A percentile compares a stretch with the other conserved stretches of the same genome.
Conservation (phyloP, 1,140 invertebrate genomes). For the Ceratosolen solmsi region DNA sequence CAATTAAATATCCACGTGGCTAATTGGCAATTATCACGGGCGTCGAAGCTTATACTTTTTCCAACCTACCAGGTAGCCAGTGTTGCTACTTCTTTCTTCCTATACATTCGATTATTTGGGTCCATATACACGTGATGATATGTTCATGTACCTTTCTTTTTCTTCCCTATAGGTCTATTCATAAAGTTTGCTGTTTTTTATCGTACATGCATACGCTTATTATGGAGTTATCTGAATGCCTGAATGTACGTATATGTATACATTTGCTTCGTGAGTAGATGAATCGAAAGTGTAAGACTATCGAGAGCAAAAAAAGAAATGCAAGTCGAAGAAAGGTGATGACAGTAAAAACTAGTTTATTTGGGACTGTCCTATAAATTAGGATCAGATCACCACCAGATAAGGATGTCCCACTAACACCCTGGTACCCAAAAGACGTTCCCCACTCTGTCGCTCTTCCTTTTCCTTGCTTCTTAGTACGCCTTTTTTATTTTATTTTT, state of each 20-base stretch:
- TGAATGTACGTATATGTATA: constrained; percentile 47
- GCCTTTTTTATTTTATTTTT: background rate
- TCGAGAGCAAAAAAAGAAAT: constrained; percentile 53
- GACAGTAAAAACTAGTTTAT: constrained; percentile 75
- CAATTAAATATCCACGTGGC: constrained; percentile 72
- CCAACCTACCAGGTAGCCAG: constrained; percentile 59
- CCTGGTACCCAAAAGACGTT: constrained; percentile 69
- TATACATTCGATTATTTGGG: constrained; percentile 34
- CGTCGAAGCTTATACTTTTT: constrained; percentile 19
- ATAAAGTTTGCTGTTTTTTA: background rate
- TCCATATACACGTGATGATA: constrained; percentile 17
- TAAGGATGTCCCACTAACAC: constrained; percentile 73
- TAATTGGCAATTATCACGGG: constrained; percentile 73
- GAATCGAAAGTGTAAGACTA: constrained; percentile 48
- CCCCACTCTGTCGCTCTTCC: background rate
- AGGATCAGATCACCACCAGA: constrained; percentile 74
- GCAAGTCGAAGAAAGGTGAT: constrained; percentile 65
- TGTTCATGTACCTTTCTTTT: constrained; percentile 18
- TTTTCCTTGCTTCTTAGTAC: background rate
- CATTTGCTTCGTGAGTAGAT: constrained; percentile 55
- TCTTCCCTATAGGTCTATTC: background rate
- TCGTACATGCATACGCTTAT: background rate
- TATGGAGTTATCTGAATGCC: background rate
- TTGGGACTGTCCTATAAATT: constrained; percentile 74
- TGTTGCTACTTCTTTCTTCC: constrained; percentile 54